Percentiles rank a stretch among this genome's conserved stretches.
phyloP scores from a whole-genome alignment of 2,797 vertebrate species.

The Sebastiscus albofasciatus region DNA sequence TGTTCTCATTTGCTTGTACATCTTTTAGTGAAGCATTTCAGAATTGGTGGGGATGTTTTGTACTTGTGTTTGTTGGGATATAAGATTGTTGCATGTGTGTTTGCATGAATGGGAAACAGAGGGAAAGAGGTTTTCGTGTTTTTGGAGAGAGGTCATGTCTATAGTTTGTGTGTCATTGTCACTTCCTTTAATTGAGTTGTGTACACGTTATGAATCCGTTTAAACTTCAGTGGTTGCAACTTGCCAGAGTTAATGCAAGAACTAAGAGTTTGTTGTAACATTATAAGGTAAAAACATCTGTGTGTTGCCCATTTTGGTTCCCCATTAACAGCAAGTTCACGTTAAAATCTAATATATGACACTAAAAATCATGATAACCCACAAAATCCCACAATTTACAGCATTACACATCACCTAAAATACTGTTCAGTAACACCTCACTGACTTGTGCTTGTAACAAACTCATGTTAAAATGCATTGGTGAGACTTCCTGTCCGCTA shows the following conservation, averaged over 20 bases:
- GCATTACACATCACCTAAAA: neutral
- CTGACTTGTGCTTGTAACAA: conserved; percentile 49
- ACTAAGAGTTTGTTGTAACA: neutral
- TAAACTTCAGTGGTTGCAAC: neutral
- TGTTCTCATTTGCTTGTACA: neutral
- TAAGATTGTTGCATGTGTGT: neutral
- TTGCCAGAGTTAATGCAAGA: neutral
- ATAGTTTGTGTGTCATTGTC: conserved; percentile 13
- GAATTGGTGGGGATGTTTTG: neutral
- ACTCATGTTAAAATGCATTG: conserved; percentile 41
- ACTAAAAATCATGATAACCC: neutral
- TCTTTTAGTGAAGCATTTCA: neutral
- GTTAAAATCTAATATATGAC: neutral
- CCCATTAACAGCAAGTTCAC: neutral
- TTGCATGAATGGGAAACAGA: neutral
- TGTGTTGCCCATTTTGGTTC: neutral
- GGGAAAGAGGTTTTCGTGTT: neutral
- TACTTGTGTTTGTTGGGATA: conserved; percentile 5
- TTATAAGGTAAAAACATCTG: neutral
- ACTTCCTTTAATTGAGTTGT: neutral
- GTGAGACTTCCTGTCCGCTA: conserved; percentile 65
- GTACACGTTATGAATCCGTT: neutral
- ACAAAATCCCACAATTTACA: neutral
- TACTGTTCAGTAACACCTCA: neutral
- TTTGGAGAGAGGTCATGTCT: conserved; percentile 6